Evolutionary conservation across 2,888 invertebrate genomes (phyloP).

Genomic region (Perithous albicinctus): DNA sequence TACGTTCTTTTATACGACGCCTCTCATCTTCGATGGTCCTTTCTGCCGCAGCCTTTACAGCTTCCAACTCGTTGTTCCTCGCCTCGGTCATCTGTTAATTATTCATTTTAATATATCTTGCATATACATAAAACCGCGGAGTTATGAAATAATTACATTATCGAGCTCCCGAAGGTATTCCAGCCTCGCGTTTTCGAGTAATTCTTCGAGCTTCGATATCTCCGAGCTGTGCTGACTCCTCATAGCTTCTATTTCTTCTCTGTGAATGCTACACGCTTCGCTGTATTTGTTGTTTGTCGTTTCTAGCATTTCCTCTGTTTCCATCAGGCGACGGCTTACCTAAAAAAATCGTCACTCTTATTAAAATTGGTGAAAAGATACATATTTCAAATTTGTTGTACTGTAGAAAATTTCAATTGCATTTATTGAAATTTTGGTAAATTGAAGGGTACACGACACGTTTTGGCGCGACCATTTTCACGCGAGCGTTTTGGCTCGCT

Average conservation of each 20-base stretch:
- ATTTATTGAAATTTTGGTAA: no score
- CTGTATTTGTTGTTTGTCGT: constrained; percentile 67
- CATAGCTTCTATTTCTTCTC: constrained; percentile 70
- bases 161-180: constrained; percentile 75
- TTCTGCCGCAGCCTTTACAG: constrained; percentile 72
- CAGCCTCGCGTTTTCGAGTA: constrained; percentile 72
- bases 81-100: constrained; percentile 73
- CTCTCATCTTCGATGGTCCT: constrained; percentile 77
- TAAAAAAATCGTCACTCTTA: constrained; percentile 36
- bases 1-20: constrained; percentile 74
- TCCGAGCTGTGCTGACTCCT: constrained; percentile 71
- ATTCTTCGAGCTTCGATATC: constrained; percentile 68
- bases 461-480: no score
- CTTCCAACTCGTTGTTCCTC: constrained; percentile 75
- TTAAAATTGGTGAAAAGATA: not conserved
- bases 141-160: constrained; percentile 69
- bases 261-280: constrained; percentile 67
- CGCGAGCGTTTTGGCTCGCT: no score
- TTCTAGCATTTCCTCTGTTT: constrained; percentile 71
- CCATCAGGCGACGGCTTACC: constrained; percentile 71
- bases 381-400: not conserved
- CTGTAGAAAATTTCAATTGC: no score
- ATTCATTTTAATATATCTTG: not conserved
- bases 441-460: no score
- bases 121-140: not conserved